Percentiles rank a stretch among this genome's conserved stretches.
phyloP scores from a whole-genome alignment of 2,797 vertebrate species.

The Sorex maritimensis region DNA sequence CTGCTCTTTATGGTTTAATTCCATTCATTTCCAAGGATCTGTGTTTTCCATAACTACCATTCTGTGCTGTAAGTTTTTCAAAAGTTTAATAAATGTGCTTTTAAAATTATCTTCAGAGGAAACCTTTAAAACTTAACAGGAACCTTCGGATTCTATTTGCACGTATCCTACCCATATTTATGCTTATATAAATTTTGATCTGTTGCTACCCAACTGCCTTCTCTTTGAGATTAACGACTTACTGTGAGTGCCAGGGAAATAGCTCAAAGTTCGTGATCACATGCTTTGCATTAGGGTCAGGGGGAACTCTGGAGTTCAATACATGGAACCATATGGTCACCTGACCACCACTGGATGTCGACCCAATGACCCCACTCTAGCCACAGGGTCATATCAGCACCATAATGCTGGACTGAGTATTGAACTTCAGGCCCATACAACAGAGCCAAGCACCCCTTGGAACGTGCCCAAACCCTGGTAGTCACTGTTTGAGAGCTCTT shows the following conservation, averaged over 20 bases:
- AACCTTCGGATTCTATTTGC: background rate
- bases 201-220: background rate
- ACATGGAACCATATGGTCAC: too few species aligned
- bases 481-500: background rate
- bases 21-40: background rate
- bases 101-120: background rate
- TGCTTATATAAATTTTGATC: background rate
- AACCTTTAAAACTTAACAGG: background rate
- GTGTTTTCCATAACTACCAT: background rate
- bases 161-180: background rate
- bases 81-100: constrained; percentile 14
- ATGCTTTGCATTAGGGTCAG: too few species aligned
- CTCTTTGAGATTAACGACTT: background rate
- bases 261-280: too few species aligned
- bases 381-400: too few species aligned
- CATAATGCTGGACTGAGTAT: too few species aligned
- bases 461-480: too few species aligned
- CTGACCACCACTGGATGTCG: too few species aligned
- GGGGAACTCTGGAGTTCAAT: too few species aligned
- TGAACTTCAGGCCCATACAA: too few species aligned
- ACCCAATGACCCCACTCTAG: too few species aligned
- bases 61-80: background rate
- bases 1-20: background rate
- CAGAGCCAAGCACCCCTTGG: too few species aligned
- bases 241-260: background rate